Base-by-base conservation (phyloP, 1,140 invertebrate genomes). In the Artemia franciscana region DNA sequence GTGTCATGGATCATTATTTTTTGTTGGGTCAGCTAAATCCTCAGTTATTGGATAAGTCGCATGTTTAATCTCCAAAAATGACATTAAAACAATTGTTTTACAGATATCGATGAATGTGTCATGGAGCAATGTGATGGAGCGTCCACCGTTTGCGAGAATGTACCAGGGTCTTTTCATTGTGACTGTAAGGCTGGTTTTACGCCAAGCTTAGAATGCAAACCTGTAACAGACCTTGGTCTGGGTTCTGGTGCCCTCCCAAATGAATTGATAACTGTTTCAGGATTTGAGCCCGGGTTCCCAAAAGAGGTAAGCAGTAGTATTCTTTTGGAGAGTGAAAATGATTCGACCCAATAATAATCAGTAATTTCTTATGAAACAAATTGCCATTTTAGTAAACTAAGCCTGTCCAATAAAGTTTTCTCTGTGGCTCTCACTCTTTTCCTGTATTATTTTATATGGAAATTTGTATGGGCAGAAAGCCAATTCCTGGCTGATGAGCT, bases 91-190 rank as follows among this genome's bases (percentile, higher is more conserved):
- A n/a, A n/a, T 63, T 61, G 63, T 67, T 70, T 68, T 69, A 7
- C 65, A 78, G 91, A 95, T 73, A 84, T 94, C 30, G 91, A 96
- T 68, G 92, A 96, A 75, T 96, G 92, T 73, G 21, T 12, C 21
- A 51, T 51, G 39, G 77, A 80, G 1, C 85, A 80, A 56, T 93
- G 90, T 74, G 91, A 92, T 73, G 75, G 84, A 21, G 85, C 84
- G 3, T 92, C 87, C 3, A 93, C 91, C 0, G 84, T 90, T 72
- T 96, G 92, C 73, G 82, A 84, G 59, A 96, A 96, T 70, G 84
- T 84, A 23, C 81, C 85, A 30, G 92, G 92, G 59, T 87, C 89
- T 24, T 95, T 94, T 74, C 84, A 83, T 62, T 96, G 92, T 70
- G 86, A 88, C 67, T 96, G 92, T 68, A 79, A 83, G 66, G 70